A percentile compares a stretch with the other conserved stretches of the same genome.
Evolutionary conservation across 2,797 vertebrate species (phyloP).

Genomic region (Pseudochromis fuscus): DNA sequence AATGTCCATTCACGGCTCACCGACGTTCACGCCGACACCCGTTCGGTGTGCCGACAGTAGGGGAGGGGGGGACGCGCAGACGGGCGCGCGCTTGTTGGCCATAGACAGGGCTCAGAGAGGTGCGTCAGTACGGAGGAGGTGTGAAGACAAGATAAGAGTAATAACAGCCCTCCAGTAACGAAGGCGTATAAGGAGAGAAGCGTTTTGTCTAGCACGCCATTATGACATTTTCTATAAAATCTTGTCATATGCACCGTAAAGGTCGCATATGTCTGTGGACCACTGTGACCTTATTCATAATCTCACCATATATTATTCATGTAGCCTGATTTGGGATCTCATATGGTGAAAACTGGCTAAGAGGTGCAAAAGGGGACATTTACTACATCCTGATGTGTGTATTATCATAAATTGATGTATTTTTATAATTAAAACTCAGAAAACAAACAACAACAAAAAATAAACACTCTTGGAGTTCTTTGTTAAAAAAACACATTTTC

Average conservation of each 20-base stretch:
- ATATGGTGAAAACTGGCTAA: background rate
- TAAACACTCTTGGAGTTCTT: no score
- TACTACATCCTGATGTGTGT: background rate
- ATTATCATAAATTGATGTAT: background rate
- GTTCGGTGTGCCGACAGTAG: conserved; percentile 47
- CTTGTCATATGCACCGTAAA: background rate
- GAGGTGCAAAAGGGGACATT: background rate
- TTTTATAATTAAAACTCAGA: background rate
- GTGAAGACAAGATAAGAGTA: conserved; percentile 70
- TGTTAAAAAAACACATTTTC: no score
- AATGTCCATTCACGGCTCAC: conserved; percentile 68
- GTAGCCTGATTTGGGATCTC: conserved; percentile 8
- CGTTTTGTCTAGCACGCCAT: conserved; percentile 1
- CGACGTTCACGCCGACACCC: conserved; percentile 73
- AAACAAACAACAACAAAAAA: no score
- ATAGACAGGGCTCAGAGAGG: conserved; percentile 62
- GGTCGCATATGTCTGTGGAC: background rate
- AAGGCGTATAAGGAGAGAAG: conserved; percentile 36
- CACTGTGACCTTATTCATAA: conserved; percentile 27
- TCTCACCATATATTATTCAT: conserved; percentile 16
- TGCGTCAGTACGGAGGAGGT: conserved; percentile 77
- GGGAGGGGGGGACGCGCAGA: conserved; percentile 43
- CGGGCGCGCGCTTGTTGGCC: conserved; percentile 71
- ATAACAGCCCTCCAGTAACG: conserved; percentile 51
- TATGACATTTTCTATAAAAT: conserved; percentile 2